Evolutionary conservation across 1,140 invertebrate genomes (phyloP).

Genomic region (Drosophila insularis): DNA sequence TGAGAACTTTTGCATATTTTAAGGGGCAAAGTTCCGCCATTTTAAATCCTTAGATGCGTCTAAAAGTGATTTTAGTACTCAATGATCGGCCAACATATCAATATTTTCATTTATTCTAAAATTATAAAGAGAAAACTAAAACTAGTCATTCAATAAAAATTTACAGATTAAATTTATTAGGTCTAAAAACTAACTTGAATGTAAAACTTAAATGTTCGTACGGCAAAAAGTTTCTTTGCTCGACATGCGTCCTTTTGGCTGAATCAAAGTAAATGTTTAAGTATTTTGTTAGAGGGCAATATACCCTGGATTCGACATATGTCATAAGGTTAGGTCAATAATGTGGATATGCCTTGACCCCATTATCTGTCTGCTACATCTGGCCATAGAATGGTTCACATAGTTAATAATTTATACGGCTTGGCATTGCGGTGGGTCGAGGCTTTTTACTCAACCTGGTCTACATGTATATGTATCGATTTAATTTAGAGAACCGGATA

Average conservation of each 20-base stretch:
- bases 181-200: too few species aligned
- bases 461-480: conserved; percentile 51
- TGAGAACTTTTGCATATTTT: too few species aligned
- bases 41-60: too few species aligned
- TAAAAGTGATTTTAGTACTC: too few species aligned
- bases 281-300: conserved; percentile 9
- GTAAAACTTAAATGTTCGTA: too few species aligned
- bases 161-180: too few species aligned
- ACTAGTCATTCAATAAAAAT: too few species aligned
- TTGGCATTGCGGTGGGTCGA: conserved; percentile 21
- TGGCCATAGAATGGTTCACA: conserved; percentile 55
- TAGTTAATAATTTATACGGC: conserved; percentile 59
- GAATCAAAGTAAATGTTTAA: conserved; percentile 1
- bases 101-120: too few species aligned
- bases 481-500: conserved; percentile 63
- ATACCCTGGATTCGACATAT: conserved; percentile 4
- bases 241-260: background rate
- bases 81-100: too few species aligned
- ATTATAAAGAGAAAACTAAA: too few species aligned
- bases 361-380: conserved; percentile 41
- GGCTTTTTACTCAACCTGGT: conserved; percentile 19
- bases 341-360: conserved; percentile 42
- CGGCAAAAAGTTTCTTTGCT: background rate
- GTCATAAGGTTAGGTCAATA: conserved; percentile 31
- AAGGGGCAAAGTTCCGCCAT: too few species aligned